Conservation (phyloP, 2,888 invertebrate genomes). For the Bellardia bayeri region DNA sequence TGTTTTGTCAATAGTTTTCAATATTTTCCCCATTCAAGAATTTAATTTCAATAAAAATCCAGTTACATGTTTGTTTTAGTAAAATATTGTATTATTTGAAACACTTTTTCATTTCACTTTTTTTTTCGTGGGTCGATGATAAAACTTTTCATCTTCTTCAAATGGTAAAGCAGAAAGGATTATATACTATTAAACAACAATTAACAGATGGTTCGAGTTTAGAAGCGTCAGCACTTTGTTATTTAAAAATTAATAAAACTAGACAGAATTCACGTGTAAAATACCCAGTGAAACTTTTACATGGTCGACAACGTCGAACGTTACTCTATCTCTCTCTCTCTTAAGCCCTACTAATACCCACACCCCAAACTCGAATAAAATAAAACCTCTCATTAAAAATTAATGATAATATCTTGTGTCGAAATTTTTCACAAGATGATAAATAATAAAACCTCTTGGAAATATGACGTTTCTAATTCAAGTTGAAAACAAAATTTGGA, state of each 20-base stretch:
- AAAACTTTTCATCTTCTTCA: too few species aligned
- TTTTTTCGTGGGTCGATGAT: too few species aligned
- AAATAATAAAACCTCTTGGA: too few species aligned
- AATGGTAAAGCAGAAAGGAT: conserved; percentile 53
- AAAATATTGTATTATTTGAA: too few species aligned
- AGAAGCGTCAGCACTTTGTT: conserved; percentile 3
- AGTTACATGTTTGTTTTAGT: too few species aligned
- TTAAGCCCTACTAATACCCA: not conserved
- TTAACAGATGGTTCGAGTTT: conserved; percentile 20
- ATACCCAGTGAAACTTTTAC: not conserved
- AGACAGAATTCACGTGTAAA: not conserved
- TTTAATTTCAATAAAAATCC: too few species aligned
- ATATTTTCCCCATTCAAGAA: too few species aligned
- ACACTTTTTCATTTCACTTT: too few species aligned
- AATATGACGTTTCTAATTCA: too few species aligned
- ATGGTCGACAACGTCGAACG: not conserved
- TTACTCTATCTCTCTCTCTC: too few species aligned
- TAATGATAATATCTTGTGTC: not conserved
- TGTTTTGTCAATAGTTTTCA: too few species aligned
- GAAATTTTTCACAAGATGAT: not conserved
- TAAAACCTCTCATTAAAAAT: not conserved
- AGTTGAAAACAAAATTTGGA: conserved; percentile 3
- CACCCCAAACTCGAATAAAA: not conserved
- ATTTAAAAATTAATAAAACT: conserved; percentile 25
- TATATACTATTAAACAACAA: conserved; percentile 29